Base-by-base conservation (phyloP, 1,140 invertebrate genomes). In the Mya arenaria region DNA sequence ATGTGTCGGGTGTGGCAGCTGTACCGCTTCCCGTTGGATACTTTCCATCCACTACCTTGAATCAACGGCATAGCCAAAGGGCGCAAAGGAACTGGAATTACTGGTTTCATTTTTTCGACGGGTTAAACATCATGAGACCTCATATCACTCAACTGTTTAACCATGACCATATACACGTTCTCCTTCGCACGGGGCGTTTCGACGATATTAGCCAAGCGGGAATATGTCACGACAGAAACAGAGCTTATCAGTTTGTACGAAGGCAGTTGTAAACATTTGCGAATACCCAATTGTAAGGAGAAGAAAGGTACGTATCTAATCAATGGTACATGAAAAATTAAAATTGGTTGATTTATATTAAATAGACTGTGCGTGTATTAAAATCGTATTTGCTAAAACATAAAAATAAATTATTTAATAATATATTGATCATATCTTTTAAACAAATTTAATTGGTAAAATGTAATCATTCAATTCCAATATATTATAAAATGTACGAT, bases 81-180 rank as follows among this genome's bases (percentile, higher is more conserved):
- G 68, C 39, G 68, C 25, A 28, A 55, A 23, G 37, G 25, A 71
- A 71, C 48, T 71, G 68, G 68, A 71, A 71, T 32, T 48, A 41
- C 37, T 71, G 41, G 68, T 71, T 71, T 52, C 39, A 71, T 48
- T 32, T 23, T 71, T 71, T 71, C 28, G 32, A 34, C 8, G 68
- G 68, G 25, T 36, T 28, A 17, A 48, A 71, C 23, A 30, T 71
- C 19, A 25, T 71, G n/a, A 25, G 68, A 10, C 44, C 39, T 30
- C 32, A 71, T 37, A 8, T 17, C 19, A 48, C 41, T 52, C 32
- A 28, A 30, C 28, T 71, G 10, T 8, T 55, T 52, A 71, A 71
- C 25, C 68, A 71, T 23, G 68, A 71, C 32, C n/a, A 19, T 71
- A 52, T 71, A 28, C 65, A 68, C 28, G 6, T 6, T 17, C 28